phyloP scores from a whole-genome alignment of 2,113 vertebrate species.

The Azemiops feae region DNA sequence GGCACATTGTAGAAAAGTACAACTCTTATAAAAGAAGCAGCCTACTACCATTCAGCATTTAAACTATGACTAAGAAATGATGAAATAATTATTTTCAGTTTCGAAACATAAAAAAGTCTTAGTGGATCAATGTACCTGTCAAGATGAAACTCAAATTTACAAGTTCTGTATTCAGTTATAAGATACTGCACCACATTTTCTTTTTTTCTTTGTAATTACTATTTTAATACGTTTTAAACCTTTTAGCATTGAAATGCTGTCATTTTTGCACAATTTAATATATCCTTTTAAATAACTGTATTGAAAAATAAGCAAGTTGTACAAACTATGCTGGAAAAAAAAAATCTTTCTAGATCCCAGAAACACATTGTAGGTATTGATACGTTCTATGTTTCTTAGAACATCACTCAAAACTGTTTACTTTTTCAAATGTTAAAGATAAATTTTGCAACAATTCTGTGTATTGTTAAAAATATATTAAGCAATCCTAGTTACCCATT shows the following conservation, averaged over 20 bases:
- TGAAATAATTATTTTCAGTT: neutral
- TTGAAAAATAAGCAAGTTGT: neutral
- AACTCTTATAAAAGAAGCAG: neutral
- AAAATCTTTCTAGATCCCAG: neutral
- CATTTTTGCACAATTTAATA: neutral
- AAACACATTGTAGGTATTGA: neutral
- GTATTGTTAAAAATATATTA: neutral
- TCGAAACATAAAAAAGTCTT: neutral
- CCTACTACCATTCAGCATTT: neutral
- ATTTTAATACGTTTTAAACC: neutral
- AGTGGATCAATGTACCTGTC: neutral
- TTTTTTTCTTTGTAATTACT: neutral
- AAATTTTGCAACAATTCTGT: neutral
- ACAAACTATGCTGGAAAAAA: neutral
- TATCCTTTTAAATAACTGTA: neutral
- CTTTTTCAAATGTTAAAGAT: neutral
- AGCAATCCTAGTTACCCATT: neutral
- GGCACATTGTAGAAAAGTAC: neutral
- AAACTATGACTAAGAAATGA: neutral
- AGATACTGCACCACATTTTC: neutral
- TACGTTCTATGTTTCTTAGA: neutral
- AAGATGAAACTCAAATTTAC: neutral
- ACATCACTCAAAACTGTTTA: neutral
- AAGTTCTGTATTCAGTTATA: neutral
- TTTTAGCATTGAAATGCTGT: neutral